Evolutionary conservation across 1,140 invertebrate species (phyloP), one percentile per base, ranked within the genome.

Genomic region (Proales similis): DNA sequence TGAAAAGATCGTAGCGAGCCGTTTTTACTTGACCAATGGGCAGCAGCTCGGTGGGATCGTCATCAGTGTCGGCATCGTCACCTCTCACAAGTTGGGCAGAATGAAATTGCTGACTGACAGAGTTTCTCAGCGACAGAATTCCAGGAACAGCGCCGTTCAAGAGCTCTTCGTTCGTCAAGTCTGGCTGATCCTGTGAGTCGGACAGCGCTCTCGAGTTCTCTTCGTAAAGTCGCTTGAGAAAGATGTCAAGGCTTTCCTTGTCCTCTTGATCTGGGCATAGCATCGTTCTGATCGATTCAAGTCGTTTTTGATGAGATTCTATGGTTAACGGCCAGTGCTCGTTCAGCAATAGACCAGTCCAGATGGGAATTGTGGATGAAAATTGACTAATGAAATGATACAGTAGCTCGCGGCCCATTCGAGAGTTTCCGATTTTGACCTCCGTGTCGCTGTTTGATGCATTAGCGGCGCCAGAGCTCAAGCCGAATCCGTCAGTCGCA

Each of bases 371-470:
- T 6, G 17, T 42, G 45, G 14, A 12, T n/a, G 51, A 57, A 26
- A 57, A 57, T 17, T 57, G 29, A 14, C 45, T 17, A 12, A 57
- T 29, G 20, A 57, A 57, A 42, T 57, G 11, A 42, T 42, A 43
- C 20, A 57, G 32, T 26, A 57, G 11, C 32, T 57, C 45, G 36
- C 45, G 51, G 27, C 19, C 22, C 42, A 39, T 32, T 39, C 30
- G 48, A 2, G 29, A 24, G 30, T 53, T 53, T 53, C 20, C 38
- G 24, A 49, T 49, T 1, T 33, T 20, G 5, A 39, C 12, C 7
- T 26, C 51, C 51, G 3, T 7, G 11, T 42, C 32, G 9, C 26
- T 11, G 3, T 39, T 7, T n/a, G n/a, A 29, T 29, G 51, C 29
- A 36, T 14, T 9, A 36, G 9, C n/a, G n/a, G n/a, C n/a, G n/a